Evolutionary conservation across 2,113 vertebrate species (phyloP), one percentile per base, ranked within the genome.

Genomic region (Corydoras sp.): DNA sequence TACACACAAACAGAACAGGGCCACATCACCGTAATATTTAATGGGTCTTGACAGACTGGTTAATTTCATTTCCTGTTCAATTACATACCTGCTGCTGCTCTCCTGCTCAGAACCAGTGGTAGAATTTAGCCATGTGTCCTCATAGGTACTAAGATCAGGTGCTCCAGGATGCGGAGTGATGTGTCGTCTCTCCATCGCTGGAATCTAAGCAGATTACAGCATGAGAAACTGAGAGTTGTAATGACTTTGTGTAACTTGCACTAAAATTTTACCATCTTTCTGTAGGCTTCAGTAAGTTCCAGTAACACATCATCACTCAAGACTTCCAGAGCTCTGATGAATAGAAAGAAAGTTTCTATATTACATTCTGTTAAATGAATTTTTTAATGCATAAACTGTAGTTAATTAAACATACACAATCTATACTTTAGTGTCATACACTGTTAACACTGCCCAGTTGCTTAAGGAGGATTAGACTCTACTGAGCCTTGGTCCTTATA

Each of bases 251-350:
- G 35, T 4, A 43, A 43, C 35, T 43, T 43, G 35, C 35, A 5
- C 35, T 2, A 43, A 18, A 50, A 70, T 81, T 90, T 92, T 85
- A 98, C 95, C 93, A 91, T 93, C 84, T 89, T 94, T 78, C 90
- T 91, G 82, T 99, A 99, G 73, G 93, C 90, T 76, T 84, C 70
- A 76, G 95, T 92, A 76, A 99, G 92, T 62, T 96, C 94, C 73
- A 92, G 84, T 18, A 98, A 87, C 78, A 96, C 92, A 71, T 92
- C 94, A 82, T 95, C 92, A 85, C 95, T 95, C 80, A 99, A 89
- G 84, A 94, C 83, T 86, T 98, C 94, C 81, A 97, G 83, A 71
- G 92, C 91, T 88, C 96, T 99, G 81, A 71, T 53, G 10, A 12
- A 53, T 12, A 53, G 5, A 53, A 12, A 24, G 18, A 24, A 24